Evolutionary conservation across 2,797 vertebrate species (phyloP).

Genomic region (Tadarida brasiliensis): DNA sequence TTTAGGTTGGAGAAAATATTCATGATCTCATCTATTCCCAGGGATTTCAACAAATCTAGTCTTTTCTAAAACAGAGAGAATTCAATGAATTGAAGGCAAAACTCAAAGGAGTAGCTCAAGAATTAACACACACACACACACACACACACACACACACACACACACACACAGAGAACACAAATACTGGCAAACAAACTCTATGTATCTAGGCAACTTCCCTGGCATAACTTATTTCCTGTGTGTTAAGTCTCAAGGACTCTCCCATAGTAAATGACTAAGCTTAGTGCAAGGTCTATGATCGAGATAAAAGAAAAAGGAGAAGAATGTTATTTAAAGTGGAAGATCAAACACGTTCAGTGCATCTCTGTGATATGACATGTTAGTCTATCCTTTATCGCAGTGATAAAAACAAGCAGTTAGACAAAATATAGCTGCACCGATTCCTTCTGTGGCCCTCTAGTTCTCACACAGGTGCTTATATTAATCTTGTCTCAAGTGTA

Average conservation of each 20-base stretch:
- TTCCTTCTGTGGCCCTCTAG: background rate
- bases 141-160: background rate
- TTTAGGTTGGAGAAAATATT: slow-evolving; percentile 4
- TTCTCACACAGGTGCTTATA: background rate
- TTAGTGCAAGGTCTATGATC: slow-evolving; percentile 2
- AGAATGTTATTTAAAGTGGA: slow-evolving; percentile 40
- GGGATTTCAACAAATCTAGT: background rate
- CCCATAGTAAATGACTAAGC: slow-evolving; percentile 64
- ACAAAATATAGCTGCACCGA: background rate
- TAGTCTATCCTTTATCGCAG: background rate
- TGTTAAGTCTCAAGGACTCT: slow-evolving; percentile 44
- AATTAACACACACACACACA: background rate
- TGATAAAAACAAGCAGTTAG: background rate
- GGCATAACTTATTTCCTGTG: slow-evolving; percentile 21
- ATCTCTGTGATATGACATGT: background rate
- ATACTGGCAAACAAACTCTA: background rate
- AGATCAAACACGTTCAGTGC: slow-evolving; percentile 46
- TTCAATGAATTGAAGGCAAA: background rate
- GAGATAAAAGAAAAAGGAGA: slow-evolving; percentile 56
- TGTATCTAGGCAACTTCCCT: background rate
- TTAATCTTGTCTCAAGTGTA: background rate
- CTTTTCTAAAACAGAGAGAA: background rate
- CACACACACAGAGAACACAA: background rate
- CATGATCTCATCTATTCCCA: background rate
- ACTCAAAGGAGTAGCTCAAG: background rate